A percentile compares a stretch with the other conserved stretches of the same genome.
Evolutionary conservation across 2,888 invertebrate species (phyloP).

Genomic region (Cerastis rubricosa): DNA sequence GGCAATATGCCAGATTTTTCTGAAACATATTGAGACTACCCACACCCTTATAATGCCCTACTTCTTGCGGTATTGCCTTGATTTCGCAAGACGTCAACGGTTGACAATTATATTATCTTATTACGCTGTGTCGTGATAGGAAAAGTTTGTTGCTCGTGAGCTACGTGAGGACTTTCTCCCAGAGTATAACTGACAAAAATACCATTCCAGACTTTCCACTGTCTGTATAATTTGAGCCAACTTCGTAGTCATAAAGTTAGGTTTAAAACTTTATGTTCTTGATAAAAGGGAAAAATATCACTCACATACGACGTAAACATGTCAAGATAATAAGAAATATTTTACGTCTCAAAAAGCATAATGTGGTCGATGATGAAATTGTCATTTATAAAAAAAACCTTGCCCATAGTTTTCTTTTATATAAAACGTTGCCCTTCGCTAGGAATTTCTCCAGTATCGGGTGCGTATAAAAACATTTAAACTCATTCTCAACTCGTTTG

Average conservation of each 20-base stretch:
- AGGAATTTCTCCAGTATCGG: no score
- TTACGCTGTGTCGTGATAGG: background rate
- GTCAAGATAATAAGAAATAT: background rate
- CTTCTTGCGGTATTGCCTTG: background rate
- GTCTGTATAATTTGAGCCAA: background rate
- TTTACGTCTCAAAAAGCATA: background rate
- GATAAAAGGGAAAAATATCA: background rate
- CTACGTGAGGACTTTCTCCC: background rate
- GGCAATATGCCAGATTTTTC: background rate
- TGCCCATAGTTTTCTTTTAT: background rate
- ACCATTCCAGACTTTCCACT: constrained; percentile 25
- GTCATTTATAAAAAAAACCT: background rate
- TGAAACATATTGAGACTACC: background rate
- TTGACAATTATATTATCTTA: background rate
- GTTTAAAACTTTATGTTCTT: background rate
- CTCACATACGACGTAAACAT: background rate
- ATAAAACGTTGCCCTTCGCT: no score
- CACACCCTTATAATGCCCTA: background rate
- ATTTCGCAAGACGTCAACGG: background rate
- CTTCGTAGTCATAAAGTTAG: background rate
- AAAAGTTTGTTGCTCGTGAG: background rate
- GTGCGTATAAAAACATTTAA: no score
- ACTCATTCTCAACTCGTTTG: no score
- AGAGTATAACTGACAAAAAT: background rate
- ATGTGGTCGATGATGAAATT: background rate